Percentiles rank a stretch among this genome's conserved stretches.
phyloP scores from a whole-genome alignment of 2,113 vertebrate species.

The Regulus satrapa region DNA sequence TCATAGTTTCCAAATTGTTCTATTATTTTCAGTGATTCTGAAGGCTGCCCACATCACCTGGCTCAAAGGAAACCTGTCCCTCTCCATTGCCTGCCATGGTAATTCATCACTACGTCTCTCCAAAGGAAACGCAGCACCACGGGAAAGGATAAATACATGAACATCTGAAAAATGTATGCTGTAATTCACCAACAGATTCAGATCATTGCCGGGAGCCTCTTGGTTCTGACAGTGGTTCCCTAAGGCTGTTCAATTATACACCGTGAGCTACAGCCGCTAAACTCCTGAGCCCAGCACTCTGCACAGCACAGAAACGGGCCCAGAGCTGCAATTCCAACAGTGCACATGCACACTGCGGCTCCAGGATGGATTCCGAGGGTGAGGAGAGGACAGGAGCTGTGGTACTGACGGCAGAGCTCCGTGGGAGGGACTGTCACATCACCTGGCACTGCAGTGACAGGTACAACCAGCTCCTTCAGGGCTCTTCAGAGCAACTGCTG shows the following conservation, averaged over 20 bases:
- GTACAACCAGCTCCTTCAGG: background rate
- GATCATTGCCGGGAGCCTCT: background rate
- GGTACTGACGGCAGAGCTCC: rapidly evolving
- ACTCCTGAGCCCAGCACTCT: background rate
- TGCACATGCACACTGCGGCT: rapidly evolving
- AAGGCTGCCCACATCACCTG: background rate
- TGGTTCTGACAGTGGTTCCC: background rate
- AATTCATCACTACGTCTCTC: background rate
- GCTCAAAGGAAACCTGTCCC: background rate
- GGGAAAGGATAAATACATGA: background rate
- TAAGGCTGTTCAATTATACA: background rate
- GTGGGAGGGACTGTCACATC: background rate
- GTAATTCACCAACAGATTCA: background rate
- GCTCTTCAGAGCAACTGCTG: background rate
- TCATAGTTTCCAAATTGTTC: background rate
- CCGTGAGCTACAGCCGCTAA: background rate
- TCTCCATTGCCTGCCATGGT: rapidly evolving
- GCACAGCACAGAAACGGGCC: background rate
- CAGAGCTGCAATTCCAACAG: background rate
- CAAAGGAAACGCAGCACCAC: background rate
- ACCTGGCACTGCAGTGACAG: background rate
- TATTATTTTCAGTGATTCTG: background rate
- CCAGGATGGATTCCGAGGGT: background rate
- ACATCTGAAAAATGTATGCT: background rate
- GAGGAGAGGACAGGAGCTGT: background rate